Evolutionary conservation across 2,113 vertebrate species (phyloP).

Genomic region (Ursus arctos): DNA sequence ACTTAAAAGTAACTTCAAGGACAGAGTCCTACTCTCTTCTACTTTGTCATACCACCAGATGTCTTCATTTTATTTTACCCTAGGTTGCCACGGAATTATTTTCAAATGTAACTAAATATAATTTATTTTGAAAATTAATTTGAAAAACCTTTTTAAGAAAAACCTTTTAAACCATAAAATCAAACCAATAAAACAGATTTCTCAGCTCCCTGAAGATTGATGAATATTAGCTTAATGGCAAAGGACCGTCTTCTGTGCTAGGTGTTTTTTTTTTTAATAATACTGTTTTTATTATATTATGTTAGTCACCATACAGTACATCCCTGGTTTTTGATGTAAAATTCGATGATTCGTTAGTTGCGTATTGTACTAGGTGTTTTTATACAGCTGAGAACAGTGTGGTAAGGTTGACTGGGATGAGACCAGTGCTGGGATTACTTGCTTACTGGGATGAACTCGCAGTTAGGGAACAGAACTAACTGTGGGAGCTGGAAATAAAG

Average conservation of each 20-base stretch:
- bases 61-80: neutral
- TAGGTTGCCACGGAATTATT: neutral
- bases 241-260: neutral
- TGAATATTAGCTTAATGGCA: neutral
- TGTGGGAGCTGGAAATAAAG: neutral
- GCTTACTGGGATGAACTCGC: neutral
- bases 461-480: neutral
- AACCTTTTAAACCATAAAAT: neutral
- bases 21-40: neutral
- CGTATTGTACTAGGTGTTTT: neutral
- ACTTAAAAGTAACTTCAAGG: conserved; percentile 59
- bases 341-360: too few relatives aligned
- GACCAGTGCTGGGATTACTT: neutral
- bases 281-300: too few relatives aligned
- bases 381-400: neutral
- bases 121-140: conserved; percentile 32
- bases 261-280: neutral
- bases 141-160: neutral
- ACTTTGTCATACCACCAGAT: neutral
- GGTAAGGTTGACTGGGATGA: neutral
- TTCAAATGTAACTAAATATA: neutral
- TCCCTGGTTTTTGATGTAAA: too few relatives aligned
- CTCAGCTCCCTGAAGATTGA: neutral
- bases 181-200: neutral
- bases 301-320: too few relatives aligned